phyloP scores from a whole-genome alignment of 2,113 vertebrate genomes.

The Oryctolagus cuniculus region DNA sequence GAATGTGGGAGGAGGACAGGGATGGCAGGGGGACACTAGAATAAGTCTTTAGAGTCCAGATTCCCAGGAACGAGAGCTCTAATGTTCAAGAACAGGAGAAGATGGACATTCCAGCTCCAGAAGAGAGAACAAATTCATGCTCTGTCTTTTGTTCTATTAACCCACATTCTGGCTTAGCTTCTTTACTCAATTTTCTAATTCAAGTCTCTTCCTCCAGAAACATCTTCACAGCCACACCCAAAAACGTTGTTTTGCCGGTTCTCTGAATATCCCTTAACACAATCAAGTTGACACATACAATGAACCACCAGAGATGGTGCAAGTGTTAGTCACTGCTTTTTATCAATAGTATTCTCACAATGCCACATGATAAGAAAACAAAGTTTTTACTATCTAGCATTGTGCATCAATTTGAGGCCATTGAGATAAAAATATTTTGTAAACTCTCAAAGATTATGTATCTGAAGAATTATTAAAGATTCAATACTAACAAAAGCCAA shows the following conservation, averaged over 20 bases:
- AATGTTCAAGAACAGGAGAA: background rate
- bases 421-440: constrained; percentile 47
- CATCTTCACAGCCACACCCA: background rate
- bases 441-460: background rate
- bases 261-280: background rate
- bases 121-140: background rate
- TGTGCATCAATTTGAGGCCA: background rate
- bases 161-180: background rate
- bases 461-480: constrained; percentile 19
- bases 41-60: background rate
- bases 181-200: background rate
- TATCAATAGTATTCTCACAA: background rate
- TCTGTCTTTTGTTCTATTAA: background rate
- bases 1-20: too few species aligned
- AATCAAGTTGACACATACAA: background rate
- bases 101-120: background rate
- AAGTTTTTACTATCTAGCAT: background rate
- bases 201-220: background rate
- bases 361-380: background rate
- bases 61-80: background rate
- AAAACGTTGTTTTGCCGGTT: background rate
- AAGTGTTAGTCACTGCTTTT: constrained; percentile 10
- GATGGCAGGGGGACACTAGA: too few species aligned
- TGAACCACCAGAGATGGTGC: background rate
- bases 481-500: constrained; percentile 5